Evolutionary conservation across 2,113 vertebrate genomes (phyloP).

Genomic region (Coryphaenoides rupestris): DNA sequence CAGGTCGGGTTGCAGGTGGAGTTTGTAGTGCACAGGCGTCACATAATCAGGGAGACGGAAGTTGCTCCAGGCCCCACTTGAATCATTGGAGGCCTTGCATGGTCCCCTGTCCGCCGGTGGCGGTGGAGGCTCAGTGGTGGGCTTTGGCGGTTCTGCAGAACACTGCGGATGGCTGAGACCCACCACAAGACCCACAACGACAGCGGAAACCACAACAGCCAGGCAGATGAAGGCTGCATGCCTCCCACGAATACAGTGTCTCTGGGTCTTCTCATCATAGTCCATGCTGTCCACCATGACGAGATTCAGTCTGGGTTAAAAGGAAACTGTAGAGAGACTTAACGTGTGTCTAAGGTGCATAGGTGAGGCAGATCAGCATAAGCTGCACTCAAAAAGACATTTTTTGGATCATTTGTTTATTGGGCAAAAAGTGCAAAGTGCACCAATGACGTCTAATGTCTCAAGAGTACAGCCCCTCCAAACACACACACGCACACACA

Average conservation of each 20-base stretch:
- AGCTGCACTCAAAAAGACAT: no score
- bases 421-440: neutral
- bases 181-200: constrained; percentile 85
- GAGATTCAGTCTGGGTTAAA: neutral
- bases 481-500: no score
- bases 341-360: neutral
- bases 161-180: constrained; percentile 72
- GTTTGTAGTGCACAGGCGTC: constrained; percentile 82
- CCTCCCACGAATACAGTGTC: constrained; percentile 79
- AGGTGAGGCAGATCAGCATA: neutral
- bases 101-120: constrained; percentile 37
- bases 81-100: constrained; percentile 72
- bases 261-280: constrained; percentile 70
- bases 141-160: neutral
- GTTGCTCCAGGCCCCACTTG: constrained; percentile 75
- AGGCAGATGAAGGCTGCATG: constrained; percentile 81
- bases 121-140: constrained; percentile 14
- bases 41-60: constrained; percentile 84
- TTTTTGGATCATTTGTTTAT: neutral
- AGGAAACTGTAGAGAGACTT: neutral
- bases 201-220: constrained; percentile 67
- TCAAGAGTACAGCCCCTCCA: no score
- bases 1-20: constrained; percentile 82
- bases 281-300: constrained; percentile 76
- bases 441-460: neutral